These are phyloP conservation scores for Mastomys natalensis DNA, from an alignment of 2,113 vertebrate genomes.

Conservation along the genomic window DNA sequence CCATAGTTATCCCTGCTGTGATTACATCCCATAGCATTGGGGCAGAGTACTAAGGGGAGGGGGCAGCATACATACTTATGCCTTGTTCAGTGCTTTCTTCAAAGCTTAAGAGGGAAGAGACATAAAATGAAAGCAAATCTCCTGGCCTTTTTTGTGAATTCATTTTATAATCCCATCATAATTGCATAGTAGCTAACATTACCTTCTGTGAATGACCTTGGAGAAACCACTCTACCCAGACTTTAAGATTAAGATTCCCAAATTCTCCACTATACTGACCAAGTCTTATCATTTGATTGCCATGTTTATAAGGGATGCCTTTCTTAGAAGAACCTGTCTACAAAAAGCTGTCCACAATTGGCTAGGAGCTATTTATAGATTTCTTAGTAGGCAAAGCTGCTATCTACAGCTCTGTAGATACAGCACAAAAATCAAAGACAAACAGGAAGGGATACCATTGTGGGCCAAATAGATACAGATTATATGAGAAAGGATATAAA, in stretches of 20 bases:
- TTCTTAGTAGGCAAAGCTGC: not conserved
- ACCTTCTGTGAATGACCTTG: not conserved
- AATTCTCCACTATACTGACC: not conserved
- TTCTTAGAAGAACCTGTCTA: not conserved
- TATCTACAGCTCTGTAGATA: not conserved
- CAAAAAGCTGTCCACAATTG: not conserved
- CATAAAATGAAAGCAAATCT: not conserved
- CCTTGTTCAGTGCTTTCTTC: not conserved
- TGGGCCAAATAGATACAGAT: not conserved
- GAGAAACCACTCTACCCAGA: not conserved
- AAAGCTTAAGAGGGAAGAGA: not conserved
- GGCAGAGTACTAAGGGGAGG: not conserved
- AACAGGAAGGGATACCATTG: not conserved
- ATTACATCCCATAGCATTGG: not conserved
- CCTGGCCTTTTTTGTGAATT: not conserved
- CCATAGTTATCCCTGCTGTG: not conserved
- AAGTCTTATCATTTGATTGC: not conserved
- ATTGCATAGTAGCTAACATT: not conserved
- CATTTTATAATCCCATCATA: not conserved
- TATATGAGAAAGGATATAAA: conserved; percentile 5
- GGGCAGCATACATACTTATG: not conserved
- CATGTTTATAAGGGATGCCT: not conserved
- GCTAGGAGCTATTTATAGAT: not conserved
- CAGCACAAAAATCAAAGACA: not conserved
- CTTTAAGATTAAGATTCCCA: not conserved